phyloP scores from a whole-genome alignment of 1,140 invertebrate genomes.

The Lepidotrigona ventralis region DNA sequence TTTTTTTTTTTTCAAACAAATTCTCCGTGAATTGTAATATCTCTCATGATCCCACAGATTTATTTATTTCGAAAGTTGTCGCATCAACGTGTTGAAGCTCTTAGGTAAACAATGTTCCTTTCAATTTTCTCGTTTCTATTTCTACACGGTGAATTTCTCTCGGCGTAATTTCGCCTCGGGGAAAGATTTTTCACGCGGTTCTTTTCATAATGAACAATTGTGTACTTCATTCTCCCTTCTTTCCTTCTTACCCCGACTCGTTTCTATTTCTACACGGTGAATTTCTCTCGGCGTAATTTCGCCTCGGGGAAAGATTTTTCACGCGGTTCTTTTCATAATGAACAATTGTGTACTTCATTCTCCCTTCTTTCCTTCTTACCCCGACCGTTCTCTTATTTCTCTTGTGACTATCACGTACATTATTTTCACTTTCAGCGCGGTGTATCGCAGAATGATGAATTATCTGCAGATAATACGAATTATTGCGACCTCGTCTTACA shows the following conservation, averaged over 20 bases:
- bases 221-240: too few species aligned
- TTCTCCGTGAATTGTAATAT: too few species aligned
- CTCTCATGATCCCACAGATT: too few species aligned
- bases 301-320: slow-evolving; percentile 7
- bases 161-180: not conserved
- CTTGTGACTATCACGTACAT: not conserved
- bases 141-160: not conserved
- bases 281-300: slow-evolving; percentile 1
- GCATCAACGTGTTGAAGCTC: not conserved
- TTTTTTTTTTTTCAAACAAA: too few species aligned
- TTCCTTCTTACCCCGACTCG: not conserved
- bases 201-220: slow-evolving; percentile 5
- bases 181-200: slow-evolving; percentile 11
- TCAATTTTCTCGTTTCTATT: not conserved
- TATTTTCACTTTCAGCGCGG: not conserved
- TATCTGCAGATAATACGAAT: not conserved
- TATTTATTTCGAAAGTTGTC: not conserved
- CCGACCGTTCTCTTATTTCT: slow-evolving; percentile 4
- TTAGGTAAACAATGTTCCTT: not conserved
- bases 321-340: not conserved
- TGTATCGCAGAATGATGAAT: not conserved
- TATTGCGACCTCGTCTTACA: not conserved
- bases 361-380: not conserved
- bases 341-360: not conserved
- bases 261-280: not conserved